Evolutionary conservation across 2,888 invertebrate genomes (phyloP).

Genomic region (Papilio gigon): DNA sequence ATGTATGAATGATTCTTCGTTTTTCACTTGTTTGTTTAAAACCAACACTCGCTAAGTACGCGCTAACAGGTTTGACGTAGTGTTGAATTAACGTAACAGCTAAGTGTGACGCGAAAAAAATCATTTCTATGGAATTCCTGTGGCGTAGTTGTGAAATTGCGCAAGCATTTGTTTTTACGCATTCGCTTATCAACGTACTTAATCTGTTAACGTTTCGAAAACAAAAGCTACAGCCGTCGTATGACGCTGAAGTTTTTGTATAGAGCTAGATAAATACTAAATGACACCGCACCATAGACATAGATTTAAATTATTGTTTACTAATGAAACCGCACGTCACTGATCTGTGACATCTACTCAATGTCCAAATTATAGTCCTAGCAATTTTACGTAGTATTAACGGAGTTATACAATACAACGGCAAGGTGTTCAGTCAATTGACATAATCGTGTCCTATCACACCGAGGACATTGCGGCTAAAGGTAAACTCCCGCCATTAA

Average conservation of each 20-base stretch:
- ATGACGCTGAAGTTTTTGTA: neutral
- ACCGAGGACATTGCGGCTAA: neutral
- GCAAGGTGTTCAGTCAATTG: neutral
- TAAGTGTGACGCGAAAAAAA: slow-evolving; percentile 6
- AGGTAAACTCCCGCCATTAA: neutral
- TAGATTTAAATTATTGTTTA: too few relatives aligned
- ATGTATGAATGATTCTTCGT: neutral
- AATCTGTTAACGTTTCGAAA: slow-evolving; percentile 21
- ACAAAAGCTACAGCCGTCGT: neutral
- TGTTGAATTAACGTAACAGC: neutral
- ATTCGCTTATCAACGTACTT: slow-evolving; percentile 26
- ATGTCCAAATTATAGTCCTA: too few relatives aligned
- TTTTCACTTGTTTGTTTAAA: neutral
- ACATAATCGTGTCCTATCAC: neutral
- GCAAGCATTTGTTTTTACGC: slow-evolving; percentile 18
- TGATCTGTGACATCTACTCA: neutral
- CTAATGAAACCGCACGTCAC: too few relatives aligned
- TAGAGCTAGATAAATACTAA: neutral
- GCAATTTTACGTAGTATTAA: too few relatives aligned
- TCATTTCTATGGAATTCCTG: slow-evolving; percentile 26
- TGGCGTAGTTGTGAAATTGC: slow-evolving; percentile 11
- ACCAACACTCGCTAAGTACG: neutral
- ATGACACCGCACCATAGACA: too few relatives aligned
- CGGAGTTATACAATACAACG: too few relatives aligned
- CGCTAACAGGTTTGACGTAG: neutral